Base-by-base conservation (phyloP, 1,140 invertebrate genomes). In the Gryllus bimaculatus region DNA sequence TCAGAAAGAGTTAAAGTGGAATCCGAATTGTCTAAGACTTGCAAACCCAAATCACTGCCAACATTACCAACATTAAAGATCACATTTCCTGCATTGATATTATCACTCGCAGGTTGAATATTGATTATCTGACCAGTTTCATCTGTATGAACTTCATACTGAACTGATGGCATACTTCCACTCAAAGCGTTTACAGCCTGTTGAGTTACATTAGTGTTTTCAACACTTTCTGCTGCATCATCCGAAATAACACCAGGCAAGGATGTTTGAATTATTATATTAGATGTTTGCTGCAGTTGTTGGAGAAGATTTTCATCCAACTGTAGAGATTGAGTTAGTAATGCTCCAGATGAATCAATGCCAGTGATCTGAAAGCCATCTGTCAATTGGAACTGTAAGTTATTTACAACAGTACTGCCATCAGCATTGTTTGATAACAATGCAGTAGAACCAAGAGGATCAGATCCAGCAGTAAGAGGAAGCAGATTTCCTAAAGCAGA, bases 241-340 rank as follows among this genome's bases (percentile, higher is more conserved):
- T 39, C 26, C 1, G 26, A 39, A 39, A 39, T 39, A 39, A 39
- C 26, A 39, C 26, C 26, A 66, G 54, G 54, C 54, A 10, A 8
- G 13, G 76, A 48, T 8, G 76, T 77, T 20, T 77, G 76, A 20
- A 77, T 77, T n/a, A 77, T 77, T 48, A 77, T 77, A 20, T 77
- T 77, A 18, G 76, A 77, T 15, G 76, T 48, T 48, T 77, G 47
- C 76, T 77, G 78, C 5, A 79, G 18, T 26, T 79, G 78, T 18
- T 79, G 78, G 12, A 79, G 73, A 73, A 75, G 74, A 47, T 47
- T 74, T 74, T 75, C 78, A 20, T 79, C 78, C 54, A 79, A 48
- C 39, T 79, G 78, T 3, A 79, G 13, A 21, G 78, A 15, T 10
- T 79, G 78, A 74, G 78, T 75, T 6, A 66, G 21, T 15, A 77